These are phyloP conservation scores for Papilio aristodemus DNA, from an alignment of 1,140 invertebrate species.

Conservation along the genomic window DNA sequence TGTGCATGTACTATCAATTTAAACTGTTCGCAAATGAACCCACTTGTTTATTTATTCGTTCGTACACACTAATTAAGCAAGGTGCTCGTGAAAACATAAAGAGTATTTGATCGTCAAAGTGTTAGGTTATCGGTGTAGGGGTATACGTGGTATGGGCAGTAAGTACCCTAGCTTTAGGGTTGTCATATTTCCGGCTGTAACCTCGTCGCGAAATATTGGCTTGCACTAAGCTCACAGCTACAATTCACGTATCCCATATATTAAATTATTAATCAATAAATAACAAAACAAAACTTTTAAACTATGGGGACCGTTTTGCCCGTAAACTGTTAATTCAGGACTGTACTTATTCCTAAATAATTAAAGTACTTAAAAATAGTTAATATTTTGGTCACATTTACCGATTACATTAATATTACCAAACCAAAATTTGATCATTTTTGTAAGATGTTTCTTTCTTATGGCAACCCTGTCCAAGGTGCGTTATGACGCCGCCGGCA, in stretches of 20 bases:
- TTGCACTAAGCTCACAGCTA: no score
- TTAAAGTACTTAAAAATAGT: no score
- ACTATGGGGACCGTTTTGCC: no score
- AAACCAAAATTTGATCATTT: no score
- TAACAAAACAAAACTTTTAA: no score
- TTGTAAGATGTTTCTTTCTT: no score
- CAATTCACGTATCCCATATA: no score
- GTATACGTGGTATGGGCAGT: constrained; percentile 21
- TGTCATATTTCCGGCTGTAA: background rate
- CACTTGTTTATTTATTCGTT: constrained; percentile 12
- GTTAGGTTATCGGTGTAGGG: constrained; percentile 3
- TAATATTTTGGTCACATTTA: no score
- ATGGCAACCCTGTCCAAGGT: background rate
- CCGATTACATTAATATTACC: no score
- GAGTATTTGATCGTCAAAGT: constrained; percentile 14
- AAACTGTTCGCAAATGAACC: constrained; percentile 13
- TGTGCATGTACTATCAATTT: background rate
- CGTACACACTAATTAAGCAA: constrained; percentile 20
- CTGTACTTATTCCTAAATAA: no score
- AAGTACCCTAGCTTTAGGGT: constrained; percentile 10
- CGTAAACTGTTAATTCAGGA: no score
- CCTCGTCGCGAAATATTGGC: background rate
- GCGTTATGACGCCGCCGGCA: background rate
- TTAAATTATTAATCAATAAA: no score
- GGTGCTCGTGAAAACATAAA: constrained; percentile 12